Evolutionary conservation across 2,797 vertebrate species (phyloP).

Genomic region (Trematomus bernacchii): DNA sequence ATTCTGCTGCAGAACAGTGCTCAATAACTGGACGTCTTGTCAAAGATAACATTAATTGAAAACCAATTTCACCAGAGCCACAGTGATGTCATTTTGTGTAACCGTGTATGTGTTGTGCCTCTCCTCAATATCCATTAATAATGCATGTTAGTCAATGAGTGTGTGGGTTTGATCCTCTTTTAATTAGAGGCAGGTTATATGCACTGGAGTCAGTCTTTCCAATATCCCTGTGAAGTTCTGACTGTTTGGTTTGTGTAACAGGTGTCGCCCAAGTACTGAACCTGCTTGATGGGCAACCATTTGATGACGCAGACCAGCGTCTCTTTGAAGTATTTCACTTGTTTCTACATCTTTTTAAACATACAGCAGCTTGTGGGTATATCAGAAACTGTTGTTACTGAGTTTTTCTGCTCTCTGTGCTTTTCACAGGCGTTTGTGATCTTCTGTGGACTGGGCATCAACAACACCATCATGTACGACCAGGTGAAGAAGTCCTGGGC

Average conservation of each 20-base stretch:
- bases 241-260: conserved; percentile 68
- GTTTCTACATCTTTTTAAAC: not conserved
- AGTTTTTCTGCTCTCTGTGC: conserved; percentile 16
- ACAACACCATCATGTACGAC: conserved; percentile 99
- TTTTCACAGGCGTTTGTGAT: conserved; percentile 96
- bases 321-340: conserved; percentile 92
- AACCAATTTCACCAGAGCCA: conserved; percentile 8
- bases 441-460: conserved; percentile 99
- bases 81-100: not conserved
- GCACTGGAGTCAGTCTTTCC: not conserved
- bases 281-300: conserved; percentile 95
- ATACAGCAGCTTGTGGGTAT: too few species aligned
- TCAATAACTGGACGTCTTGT: conserved; percentile 21
- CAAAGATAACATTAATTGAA: conserved; percentile 37
- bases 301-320: conserved; percentile 96
- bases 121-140: conserved; percentile 42
- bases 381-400: not conserved
- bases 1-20: conserved; percentile 12
- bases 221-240: conserved; percentile 20
- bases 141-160: conserved; percentile 51
- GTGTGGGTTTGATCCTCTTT: conserved; percentile 62
- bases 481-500: conserved; percentile 99
- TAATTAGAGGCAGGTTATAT: conserved; percentile 50
- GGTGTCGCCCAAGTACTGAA: conserved; percentile 98
- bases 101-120: conserved; percentile 13